These are phyloP conservation scores for Andricus grossulariae DNA, from an alignment of 1,140 invertebrate species.

Conservation along the genomic window DNA sequence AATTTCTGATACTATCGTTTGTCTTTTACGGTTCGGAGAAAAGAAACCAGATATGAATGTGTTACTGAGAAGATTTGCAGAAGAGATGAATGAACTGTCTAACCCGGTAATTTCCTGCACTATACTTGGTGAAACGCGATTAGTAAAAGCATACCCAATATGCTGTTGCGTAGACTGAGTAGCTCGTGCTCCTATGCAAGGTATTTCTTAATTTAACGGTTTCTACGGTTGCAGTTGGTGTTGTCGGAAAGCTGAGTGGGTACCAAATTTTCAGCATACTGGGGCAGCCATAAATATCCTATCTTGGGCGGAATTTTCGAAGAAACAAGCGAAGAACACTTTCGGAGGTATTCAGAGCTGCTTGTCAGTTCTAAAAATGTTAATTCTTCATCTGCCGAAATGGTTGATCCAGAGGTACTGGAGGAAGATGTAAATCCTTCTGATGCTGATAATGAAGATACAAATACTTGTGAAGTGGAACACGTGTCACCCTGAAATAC, in stretches of 20 bases:
- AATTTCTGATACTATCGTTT: no score
- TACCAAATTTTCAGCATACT: not conserved
- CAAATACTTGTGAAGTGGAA: slow-evolving; percentile 32
- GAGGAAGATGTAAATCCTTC: not conserved
- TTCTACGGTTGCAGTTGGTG: slow-evolving; percentile 30
- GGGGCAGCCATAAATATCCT: slow-evolving; percentile 27
- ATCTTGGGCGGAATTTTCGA: not conserved
- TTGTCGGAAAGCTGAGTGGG: no score
- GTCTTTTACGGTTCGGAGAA: no score
- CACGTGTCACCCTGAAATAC: slow-evolving; percentile 33
- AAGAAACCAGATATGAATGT: no score
- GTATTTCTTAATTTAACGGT: slow-evolving; percentile 25
- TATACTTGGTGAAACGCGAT: slow-evolving; percentile 32
- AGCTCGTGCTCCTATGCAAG: slow-evolving; percentile 37
- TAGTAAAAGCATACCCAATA: not conserved
- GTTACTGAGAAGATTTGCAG: no score
- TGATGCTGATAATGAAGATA: slow-evolving; percentile 1
- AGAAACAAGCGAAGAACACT: slow-evolving; percentile 28
- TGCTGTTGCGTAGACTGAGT: slow-evolving; percentile 22
- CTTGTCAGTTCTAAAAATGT: not conserved
- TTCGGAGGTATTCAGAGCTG: not conserved
- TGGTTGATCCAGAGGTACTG: not conserved
- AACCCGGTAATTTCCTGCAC: not conserved
- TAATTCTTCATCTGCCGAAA: not conserved
- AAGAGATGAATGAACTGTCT: slow-evolving; percentile 34